Base-by-base conservation (phyloP, 2,797 vertebrate genomes). In the Manis pentadactyla region DNA sequence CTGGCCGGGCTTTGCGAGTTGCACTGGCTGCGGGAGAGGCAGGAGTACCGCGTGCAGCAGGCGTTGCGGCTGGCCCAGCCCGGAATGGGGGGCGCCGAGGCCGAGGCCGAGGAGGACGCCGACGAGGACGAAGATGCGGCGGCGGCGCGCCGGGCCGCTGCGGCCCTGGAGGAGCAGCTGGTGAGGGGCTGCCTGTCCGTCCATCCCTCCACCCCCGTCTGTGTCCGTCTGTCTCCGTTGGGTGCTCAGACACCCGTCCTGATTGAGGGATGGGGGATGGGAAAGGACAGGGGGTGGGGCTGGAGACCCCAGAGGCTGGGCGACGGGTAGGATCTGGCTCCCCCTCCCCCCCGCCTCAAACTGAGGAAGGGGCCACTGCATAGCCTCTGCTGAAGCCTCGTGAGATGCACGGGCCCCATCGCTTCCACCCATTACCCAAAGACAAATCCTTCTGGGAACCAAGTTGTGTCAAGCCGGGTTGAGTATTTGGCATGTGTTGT, bases 1-100 rank as follows among this genome's bases (percentile, higher is more conserved):
- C 98, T 99, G 98, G 98, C 99, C 96, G 99, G 99, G 42, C 98
- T 99, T 95, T 99, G 99, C 79, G 99, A 99, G 98, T 98, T 99
- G 98, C 99, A 99, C 96, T 98, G 99, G 94, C 98, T 99, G 96
- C 99, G 99, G 95, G 99, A 99, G 98, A 98, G 99, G 84, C 99
- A 99, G 98, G 99, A 99, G 97, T 98, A 99, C 46, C 99, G 99
- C 96, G 99, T 99, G 89, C 98, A 99, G 94, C 98, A 99, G 78
- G 99, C 99, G 55, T 98, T 99, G 97, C 98, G 98, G 87, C 98
- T 99, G 66, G 99, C 98, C 82, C 98, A 99, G 88, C 98, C 99
- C 49, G 99, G 98, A 74, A 98, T 95, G 97, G 98, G 34, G 96
- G 93, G 98, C 97, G 96, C 92, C 94, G 94, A 95, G 84, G 97